Evolutionary conservation across 64 coral and sea anemone genomes (phyloP).

Genomic region (Trachythela sp.): DNA sequence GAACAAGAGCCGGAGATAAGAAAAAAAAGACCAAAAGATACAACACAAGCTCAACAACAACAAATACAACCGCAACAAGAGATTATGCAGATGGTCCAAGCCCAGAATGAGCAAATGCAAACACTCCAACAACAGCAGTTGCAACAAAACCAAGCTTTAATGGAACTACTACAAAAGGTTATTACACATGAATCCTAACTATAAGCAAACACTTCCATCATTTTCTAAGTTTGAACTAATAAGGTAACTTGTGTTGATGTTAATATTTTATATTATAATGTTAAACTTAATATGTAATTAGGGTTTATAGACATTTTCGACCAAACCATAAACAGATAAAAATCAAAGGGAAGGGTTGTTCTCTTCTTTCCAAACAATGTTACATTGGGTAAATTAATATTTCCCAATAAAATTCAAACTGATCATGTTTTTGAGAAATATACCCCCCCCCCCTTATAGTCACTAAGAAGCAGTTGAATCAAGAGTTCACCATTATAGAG

Average conservation of each 20-base stretch:
- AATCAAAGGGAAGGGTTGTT: neutral
- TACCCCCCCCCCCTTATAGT: neutral
- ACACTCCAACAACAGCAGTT: neutral
- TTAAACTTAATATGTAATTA: neutral
- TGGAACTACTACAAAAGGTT: neutral
- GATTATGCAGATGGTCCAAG: neutral
- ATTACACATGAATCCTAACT: neutral
- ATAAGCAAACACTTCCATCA: neutral
- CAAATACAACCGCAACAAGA: neutral
- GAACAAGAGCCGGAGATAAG: neutral
- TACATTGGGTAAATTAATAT: neutral
- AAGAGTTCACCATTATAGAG: neutral
- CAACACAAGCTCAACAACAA: neutral
- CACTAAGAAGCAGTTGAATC: neutral
- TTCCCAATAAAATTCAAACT: neutral
- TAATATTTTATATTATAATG: neutral
- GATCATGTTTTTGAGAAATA: neutral
- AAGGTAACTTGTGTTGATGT: neutral
- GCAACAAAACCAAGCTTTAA: slow-evolving; percentile 1
- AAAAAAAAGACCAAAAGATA: neutral
- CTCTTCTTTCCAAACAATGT: neutral
- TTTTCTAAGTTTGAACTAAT: neutral
- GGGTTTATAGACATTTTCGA: neutral
- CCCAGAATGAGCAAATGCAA: neutral
- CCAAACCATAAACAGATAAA: neutral